A percentile compares a stretch with the other conserved stretches of the same genome.
phyloP scores from a whole-genome alignment of 1,140 invertebrate species.

The Brevipalpus yothersi region DNA sequence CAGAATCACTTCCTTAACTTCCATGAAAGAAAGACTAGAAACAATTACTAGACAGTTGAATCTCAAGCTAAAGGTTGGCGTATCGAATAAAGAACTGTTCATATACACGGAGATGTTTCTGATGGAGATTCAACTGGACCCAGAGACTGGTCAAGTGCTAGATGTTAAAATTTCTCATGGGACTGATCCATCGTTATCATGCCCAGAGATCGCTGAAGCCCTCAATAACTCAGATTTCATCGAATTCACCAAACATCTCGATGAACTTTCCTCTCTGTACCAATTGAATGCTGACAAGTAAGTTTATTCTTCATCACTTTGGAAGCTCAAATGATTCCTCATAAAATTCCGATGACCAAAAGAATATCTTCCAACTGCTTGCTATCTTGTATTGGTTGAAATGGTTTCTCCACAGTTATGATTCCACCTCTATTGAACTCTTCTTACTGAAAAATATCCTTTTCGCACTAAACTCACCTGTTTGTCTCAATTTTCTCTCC shows the following conservation, averaged over 20 bases:
- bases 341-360: background rate
- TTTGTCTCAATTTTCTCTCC: constrained; percentile 5
- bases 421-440: background rate
- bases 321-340: background rate
- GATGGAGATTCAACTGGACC: constrained; percentile 60
- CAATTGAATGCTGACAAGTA: constrained; percentile 82
- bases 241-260: constrained; percentile 73
- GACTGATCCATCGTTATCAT: constrained; percentile 33
- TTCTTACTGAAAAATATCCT: background rate
- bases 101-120: constrained; percentile 94
- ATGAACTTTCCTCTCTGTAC: constrained; percentile 72
- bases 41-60: constrained; percentile 48
- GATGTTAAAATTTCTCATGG: constrained; percentile 85
- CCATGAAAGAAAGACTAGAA: constrained; percentile 71
- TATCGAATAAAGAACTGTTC: constrained; percentile 39
- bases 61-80: constrained; percentile 38
- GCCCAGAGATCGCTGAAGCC: constrained; percentile 40
- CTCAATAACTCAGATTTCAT: constrained; percentile 44
- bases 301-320: constrained; percentile 20
- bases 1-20: constrained; percentile 35
- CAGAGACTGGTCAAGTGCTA: constrained; percentile 43
- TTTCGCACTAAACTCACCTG: background rate
- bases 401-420: background rate
- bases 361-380: background rate
- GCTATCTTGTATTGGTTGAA: background rate